Evolutionary conservation across 2,797 vertebrate genomes (phyloP), one percentile per base, ranked within the genome.

Genomic region (Falco rusticolus): DNA sequence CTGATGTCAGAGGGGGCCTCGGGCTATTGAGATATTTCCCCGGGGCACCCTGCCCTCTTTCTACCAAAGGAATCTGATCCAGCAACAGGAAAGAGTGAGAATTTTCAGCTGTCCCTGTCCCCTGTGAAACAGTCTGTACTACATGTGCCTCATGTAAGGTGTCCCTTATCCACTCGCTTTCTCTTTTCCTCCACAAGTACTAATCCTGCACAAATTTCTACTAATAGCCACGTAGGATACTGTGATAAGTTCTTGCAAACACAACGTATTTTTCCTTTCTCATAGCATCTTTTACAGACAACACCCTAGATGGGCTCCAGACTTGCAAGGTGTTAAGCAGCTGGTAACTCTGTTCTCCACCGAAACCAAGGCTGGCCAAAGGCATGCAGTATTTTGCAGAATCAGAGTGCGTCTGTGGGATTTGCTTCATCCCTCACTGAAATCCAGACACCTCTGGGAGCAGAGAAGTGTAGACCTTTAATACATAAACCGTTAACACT

Each of bases 41-140:
- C 56, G 11, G 95, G 94, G 95, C 94, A 92, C 86, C 41, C 89
- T 95, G 91, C 85, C 94, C 90, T 95, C 91, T 76, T 85, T 75
- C 91, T 87, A 87, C 97, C 70, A 26, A 79, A 91, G 96, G 93
- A 97, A 98, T 94, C 65, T 1, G 95, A 98, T 97, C 94, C 96
- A 91, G 89, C 91, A 56, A 94, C 95, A 96, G 96, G 94, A 97
- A 97, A 84, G 81, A 80, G 93, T 18, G 90, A 96, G 95, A 97
- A 97, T 97, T 95, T 97, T 97, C 97, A 98, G 97, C 97, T 98
- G 97, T 97, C 96, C 82, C 81, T 63, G 31, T 90, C 33, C 59
- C 75, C 77, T 94, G 80, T 79, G 90, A 96, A 95, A 94, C 19
- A 3, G 71, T 33, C 53, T 94, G 78, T 84, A 76, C 91, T 94